Percentiles rank a stretch among this genome's conserved stretches.
These are phyloP conservation scores for Parotocinclus haroldoi DNA, from an alignment of 2,797 vertebrate genomes.

Conservation along the genomic window DNA sequence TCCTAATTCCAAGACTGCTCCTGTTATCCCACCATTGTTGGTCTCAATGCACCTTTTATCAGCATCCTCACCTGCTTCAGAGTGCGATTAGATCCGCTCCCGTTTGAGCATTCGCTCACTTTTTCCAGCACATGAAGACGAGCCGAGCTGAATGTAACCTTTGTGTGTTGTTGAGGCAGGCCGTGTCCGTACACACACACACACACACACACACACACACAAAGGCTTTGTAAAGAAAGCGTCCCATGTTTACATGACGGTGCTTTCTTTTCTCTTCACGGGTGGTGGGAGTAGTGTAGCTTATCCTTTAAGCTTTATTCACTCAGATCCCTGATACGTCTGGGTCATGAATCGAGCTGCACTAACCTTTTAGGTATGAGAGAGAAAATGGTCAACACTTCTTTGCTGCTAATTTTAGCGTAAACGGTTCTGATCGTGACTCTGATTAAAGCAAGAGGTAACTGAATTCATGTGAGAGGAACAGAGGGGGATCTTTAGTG, in stretches of 20 bases:
- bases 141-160: conserved; percentile 58
- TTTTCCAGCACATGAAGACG: conserved; percentile 45
- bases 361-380: conserved; percentile 15
- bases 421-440: conserved; percentile 6
- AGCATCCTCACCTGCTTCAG: conserved; percentile 33
- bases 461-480: no score
- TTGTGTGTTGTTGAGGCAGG: conserved; percentile 55
- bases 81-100: conserved; percentile 57
- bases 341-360: conserved; percentile 66
- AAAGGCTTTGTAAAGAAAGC: conserved; percentile 55
- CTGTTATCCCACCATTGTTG: conserved; percentile 24
- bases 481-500: no score
- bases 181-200: conserved; percentile 35
- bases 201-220: background rate
- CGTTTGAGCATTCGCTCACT: no score
- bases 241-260: conserved; percentile 60
- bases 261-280: conserved; percentile 68
- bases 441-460: no score
- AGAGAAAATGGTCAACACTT: conserved; percentile 48
- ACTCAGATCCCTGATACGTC: conserved; percentile 71
- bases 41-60: conserved; percentile 19
- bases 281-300: conserved; percentile 51
- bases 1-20: background rate
- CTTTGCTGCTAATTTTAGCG: conserved; percentile 38
- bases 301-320: conserved; percentile 63